Evolutionary conservation across 2,113 vertebrate species (phyloP).

Genomic region (Pluvialis apricaria): DNA sequence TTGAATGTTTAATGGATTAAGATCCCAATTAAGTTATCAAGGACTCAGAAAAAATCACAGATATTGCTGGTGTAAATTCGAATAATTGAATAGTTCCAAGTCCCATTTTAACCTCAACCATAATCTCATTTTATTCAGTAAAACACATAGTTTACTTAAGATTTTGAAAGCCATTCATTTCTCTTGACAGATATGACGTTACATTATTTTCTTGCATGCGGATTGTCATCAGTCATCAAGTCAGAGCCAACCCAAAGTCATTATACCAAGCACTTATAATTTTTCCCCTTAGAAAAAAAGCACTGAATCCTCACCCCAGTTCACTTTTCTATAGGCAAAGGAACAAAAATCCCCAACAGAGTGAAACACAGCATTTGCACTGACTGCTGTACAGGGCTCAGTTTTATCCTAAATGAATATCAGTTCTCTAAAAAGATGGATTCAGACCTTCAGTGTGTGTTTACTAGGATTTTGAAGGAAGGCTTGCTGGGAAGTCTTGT

Average conservation of each 20-base stretch:
- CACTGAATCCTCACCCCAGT: not conserved
- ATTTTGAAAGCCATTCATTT: constrained; percentile 9
- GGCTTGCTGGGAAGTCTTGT: not conserved
- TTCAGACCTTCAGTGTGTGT: not conserved
- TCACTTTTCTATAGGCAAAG: not conserved
- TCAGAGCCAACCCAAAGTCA: not conserved
- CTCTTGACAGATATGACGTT: not conserved
- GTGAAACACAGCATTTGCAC: not conserved
- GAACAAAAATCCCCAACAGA: not conserved
- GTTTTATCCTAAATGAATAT: not conserved
- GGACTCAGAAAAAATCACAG: not conserved
- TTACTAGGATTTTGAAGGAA: not conserved
- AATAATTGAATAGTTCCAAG: not conserved
- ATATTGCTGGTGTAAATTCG: not conserved
- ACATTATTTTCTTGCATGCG: constrained; percentile 40
- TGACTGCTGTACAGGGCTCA: not conserved
- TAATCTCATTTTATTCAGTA: not conserved
- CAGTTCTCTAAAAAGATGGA: not conserved
- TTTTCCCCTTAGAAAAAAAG: not conserved
- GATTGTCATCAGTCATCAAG: constrained; percentile 25
- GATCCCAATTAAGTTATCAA: not conserved
- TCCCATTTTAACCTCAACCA: not conserved
- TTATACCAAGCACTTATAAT: not conserved
- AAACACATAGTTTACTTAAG: constrained; percentile 13
- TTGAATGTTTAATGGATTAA: not conserved